Evolutionary conservation across 2,888 invertebrate species (phyloP).

Genomic region (Thysanoteuthis rhombus): DNA sequence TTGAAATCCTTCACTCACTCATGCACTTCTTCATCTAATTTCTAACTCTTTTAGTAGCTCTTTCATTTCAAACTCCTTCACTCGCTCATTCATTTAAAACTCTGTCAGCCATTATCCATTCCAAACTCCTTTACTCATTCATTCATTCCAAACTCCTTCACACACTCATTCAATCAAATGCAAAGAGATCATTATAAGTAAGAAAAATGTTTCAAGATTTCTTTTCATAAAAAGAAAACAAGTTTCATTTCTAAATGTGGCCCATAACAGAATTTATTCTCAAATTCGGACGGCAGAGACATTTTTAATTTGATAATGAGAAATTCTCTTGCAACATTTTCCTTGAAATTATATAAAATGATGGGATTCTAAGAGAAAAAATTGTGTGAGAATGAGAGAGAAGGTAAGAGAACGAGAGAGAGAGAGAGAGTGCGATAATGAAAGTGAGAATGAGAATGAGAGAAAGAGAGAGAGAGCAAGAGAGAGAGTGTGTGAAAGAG

Average conservation of each 20-base stretch:
- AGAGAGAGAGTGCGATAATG: not conserved
- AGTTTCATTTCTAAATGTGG: not conserved
- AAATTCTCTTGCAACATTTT: not conserved
- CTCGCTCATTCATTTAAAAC: not conserved
- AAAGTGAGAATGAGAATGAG: not conserved
- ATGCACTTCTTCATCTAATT: too few relatives aligned
- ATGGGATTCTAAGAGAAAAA: not conserved
- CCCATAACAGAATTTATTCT: not conserved
- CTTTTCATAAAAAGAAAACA: not conserved
- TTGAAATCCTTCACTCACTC: not conserved
- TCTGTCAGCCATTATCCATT: not conserved
- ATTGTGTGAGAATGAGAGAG: not conserved
- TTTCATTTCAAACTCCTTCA: not conserved
- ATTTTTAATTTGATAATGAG: slow-evolving; percentile 12
- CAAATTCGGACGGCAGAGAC: not conserved
- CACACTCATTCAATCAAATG: not conserved
- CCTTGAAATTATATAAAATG: not conserved
- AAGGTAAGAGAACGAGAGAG: not conserved
- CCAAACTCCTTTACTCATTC: not conserved
- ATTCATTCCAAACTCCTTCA: not conserved
- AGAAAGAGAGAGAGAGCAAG: not conserved
- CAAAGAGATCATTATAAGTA: not conserved
- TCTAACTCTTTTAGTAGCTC: not conserved
- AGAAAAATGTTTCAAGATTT: not conserved
- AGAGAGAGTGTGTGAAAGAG: not conserved